Base-by-base conservation (phyloP, 2,113 vertebrate genomes). In the Bujurquina vittata region DNA sequence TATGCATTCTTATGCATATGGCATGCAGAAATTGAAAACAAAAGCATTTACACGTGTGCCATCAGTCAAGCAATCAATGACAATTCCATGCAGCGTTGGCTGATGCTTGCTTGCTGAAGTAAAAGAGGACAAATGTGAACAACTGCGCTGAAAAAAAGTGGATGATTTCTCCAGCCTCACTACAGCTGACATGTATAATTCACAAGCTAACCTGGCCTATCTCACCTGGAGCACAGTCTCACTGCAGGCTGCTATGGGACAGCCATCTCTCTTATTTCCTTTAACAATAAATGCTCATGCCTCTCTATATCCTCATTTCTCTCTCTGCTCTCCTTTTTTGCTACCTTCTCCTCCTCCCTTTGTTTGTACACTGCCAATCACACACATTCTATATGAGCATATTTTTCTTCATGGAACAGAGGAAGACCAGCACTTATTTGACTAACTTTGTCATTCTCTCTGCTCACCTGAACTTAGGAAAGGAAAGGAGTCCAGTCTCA, bases 381-480 rank as follows among this genome's bases (percentile, higher is more conserved):
- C 15, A 72, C 49, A 74, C 23, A 5, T 35, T 61, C 72, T 9
- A 3, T 14, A 52, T 9, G 22, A 73, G 65, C 62, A 9, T 55
- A 17, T 73, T 3, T 67, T 59, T 80, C 22, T 61, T 72, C 23
- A 43, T 52, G 49, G 52, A 61, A 65, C 49, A 29, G 46, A 62
- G 57, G 74, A 75, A 77, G 69, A 43, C 6, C 0, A 8, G n/a
- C 77, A 67, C 10, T 9, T 33, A n/a, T 31, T 43, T 2, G 18
- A 35, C 59, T 1, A 81, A 84, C 58, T 77, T 84, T 77, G 15
- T 63, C 10, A 18, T 22, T 49, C 17, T 26, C 6, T 85, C n/a
- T 49, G 72, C 96, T 96, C 91, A 97, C 97, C 96, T 83, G 97
- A 95, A 87, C 96, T 77, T 86, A 98, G 94, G 86, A 97, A 97